Conservation (phyloP, 1,140 invertebrate genomes). For the Diabrotica virgifera region DNA sequence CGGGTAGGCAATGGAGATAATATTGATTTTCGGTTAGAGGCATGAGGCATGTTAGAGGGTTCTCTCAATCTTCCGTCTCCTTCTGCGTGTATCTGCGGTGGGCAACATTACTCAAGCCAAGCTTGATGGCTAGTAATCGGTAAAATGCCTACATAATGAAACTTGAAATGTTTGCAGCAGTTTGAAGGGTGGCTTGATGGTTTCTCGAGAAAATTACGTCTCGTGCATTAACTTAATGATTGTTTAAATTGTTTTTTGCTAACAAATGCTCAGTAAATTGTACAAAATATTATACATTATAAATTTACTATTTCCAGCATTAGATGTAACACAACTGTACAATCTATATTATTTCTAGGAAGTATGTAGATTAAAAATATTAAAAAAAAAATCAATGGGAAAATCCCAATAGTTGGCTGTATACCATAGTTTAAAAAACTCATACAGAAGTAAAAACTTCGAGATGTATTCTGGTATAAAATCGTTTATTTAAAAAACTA, state of each 20-base stretch:
- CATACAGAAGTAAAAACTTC: no score
- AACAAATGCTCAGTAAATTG: no score
- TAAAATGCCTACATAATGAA: conserved; percentile 1
- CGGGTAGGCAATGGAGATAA: neutral
- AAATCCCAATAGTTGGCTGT: no score
- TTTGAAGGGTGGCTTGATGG: neutral
- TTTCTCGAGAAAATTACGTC: neutral
- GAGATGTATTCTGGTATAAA: no score
- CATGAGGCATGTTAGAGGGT: neutral
- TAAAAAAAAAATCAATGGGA: no score
- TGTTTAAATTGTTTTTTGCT: neutral
- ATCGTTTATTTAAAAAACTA: no score
- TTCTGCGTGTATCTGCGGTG: neutral
- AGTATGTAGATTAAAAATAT: no score
- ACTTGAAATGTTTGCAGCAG: neutral
- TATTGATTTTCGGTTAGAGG: neutral
- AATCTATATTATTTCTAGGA: no score
- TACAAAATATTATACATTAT: no score
- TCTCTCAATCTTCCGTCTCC: neutral
- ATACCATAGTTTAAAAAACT: no score
- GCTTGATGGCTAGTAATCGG: neutral
- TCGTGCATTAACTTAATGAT: neutral
- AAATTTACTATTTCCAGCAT: no score
- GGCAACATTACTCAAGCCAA: neutral
- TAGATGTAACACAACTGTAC: no score